Base-by-base conservation (phyloP, 2,113 vertebrate genomes). In the Triplophysa dalaica region DNA sequence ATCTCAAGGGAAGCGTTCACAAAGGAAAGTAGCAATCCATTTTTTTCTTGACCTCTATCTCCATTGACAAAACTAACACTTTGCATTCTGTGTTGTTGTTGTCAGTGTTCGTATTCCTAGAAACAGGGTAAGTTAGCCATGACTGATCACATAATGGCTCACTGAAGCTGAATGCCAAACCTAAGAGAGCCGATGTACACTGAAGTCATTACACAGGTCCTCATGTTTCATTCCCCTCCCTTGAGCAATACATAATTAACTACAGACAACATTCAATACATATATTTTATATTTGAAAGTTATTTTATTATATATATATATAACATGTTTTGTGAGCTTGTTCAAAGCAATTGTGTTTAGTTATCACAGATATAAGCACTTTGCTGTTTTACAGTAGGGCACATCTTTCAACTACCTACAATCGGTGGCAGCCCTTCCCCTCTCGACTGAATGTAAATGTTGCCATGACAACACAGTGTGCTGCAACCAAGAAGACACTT, bases 181-280 rank as follows among this genome's bases (percentile, higher is more conserved):
- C 68, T 64, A 67, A 72, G 60, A 64, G 81, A 83, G 81, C 81
- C 78, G 43, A 78, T 70, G 81, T 80, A 81, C 58, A 48, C 52
- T 64, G 77, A 61, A 48, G 50, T 76, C 54, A 52, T 52, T 22
- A 68, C 61, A 48, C 70, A 77, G 60, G 66, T 61, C 33, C 58
- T 64, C 60, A 38, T 26, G 8, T 75, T 79, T 75, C 70, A 24
- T 33, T 63, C 19, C 80, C 81, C 45, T 63, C 19, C 86, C 86
- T 87, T 86, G 87, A 92, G 90, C 90, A 92, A 91, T 92, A 92
- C 90, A 91, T 77, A 66, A 73, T 90, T 80, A 72, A 56, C 72
- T 52, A 61, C 81, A 62, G 58, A 70, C 13, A 67, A 54, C 70
- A 79, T 75, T 74, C 74, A 80, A 74, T 83, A 78, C 86, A 75